These are phyloP conservation scores for Nautilus pompilius DNA, from an alignment of 1,140 invertebrate species.

Conservation along the genomic window DNA sequence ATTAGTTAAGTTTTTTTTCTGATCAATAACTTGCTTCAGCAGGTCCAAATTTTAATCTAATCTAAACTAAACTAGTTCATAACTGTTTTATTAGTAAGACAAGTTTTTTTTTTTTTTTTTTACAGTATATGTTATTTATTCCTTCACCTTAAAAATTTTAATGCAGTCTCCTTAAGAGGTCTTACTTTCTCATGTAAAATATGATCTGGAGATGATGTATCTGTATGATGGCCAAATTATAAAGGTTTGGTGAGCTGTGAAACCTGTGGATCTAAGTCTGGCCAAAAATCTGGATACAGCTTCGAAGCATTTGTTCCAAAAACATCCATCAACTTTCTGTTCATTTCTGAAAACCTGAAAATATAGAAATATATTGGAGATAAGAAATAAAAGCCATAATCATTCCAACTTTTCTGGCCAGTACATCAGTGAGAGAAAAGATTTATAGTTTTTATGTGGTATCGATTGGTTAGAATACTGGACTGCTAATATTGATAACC, in stretches of 20 bases:
- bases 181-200: no score
- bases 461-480: not conserved
- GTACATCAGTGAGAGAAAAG: not conserved
- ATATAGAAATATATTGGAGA: slow-evolving; percentile 3
- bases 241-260: slow-evolving; percentile 17
- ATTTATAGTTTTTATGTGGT: not conserved
- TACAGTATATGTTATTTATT: no score
- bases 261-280: slow-evolving; percentile 39
- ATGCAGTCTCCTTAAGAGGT: no score
- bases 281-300: slow-evolving; percentile 44
- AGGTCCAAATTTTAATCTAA: no score
- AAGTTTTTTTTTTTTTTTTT: no score
- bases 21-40: no score
- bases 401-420: not conserved
- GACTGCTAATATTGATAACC: not conserved
- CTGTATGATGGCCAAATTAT: no score
- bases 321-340: slow-evolving; percentile 40
- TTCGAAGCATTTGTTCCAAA: slow-evolving; percentile 40
- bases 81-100: no score
- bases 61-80: no score
- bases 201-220: no score
- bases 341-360: slow-evolving; percentile 46
- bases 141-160: no score
- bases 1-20: no score
- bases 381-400: not conserved